These are phyloP conservation scores for Dolichallabes microphthalmus DNA, from an alignment of 2,113 vertebrate species.

Conservation along the genomic window DNA sequence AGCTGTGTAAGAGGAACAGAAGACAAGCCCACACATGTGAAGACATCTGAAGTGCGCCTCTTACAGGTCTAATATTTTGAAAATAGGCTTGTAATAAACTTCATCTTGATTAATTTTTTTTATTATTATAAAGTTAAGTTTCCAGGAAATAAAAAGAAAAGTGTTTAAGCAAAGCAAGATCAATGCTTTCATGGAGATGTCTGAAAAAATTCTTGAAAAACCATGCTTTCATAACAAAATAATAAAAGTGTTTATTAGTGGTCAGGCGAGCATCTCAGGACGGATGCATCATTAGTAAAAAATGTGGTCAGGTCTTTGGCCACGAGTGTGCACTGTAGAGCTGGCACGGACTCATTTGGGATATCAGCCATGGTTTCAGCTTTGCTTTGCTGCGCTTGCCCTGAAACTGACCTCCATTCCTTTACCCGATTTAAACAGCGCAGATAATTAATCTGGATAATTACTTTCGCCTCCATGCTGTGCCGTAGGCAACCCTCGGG, in stretches of 20 bases:
- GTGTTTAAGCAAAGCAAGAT: not conserved
- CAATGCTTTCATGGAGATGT: not conserved
- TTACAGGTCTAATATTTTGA: not conserved
- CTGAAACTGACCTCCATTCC: slow-evolving; percentile 5
- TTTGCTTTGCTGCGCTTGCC: not conserved
- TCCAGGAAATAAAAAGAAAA: slow-evolving; percentile 4
- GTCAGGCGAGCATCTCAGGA: not conserved
- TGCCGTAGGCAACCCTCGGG: not conserved
- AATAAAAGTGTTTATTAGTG: not conserved
- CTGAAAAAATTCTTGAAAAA: not conserved
- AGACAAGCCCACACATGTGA: slow-evolving; percentile 20
- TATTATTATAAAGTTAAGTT: not conserved
- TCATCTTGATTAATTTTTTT: too few species aligned
- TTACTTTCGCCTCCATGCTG: not conserved
- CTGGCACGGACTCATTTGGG: too few species aligned
- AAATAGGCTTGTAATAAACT: not conserved
- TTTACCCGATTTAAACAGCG: not conserved
- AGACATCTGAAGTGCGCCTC: not conserved
- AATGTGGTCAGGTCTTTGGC: not conserved
- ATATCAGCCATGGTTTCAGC: slow-evolving; percentile 3
- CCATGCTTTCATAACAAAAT: not conserved
- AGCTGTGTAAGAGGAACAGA: slow-evolving; percentile 25
- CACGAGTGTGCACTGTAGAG: slow-evolving; percentile 7
- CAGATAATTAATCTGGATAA: not conserved
- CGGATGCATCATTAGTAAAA: not conserved